These are phyloP conservation scores for Mesoligia furuncula DNA, from an alignment of 2,888 invertebrate species.

Conservation along the genomic window DNA sequence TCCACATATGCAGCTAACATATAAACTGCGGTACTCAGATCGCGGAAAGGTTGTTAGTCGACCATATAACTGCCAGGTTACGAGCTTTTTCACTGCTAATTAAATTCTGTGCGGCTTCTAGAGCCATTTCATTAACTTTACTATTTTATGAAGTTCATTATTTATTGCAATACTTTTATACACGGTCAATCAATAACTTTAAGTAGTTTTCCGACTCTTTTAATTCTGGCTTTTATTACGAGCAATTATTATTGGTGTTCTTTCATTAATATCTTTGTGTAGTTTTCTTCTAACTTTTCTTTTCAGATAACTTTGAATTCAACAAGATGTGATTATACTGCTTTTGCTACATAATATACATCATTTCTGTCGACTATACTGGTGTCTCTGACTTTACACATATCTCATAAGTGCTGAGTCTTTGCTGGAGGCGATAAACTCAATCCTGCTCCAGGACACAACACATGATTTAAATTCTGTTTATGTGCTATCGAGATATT, in stretches of 20 bases:
- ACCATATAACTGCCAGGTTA: slow-evolving; percentile 57
- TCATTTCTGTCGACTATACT: not conserved
- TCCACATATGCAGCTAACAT: slow-evolving; percentile 31
- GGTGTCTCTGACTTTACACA: not conserved
- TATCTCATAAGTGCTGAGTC: not conserved
- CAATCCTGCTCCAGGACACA: slow-evolving; percentile 3
- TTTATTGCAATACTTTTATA: slow-evolving; percentile 38
- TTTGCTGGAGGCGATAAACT: slow-evolving; percentile 8
- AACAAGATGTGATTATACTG: not conserved
- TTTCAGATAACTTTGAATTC: not conserved
- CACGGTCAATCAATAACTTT: slow-evolving; percentile 18
- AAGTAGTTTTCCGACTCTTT: not conserved
- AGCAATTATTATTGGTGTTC: not conserved
- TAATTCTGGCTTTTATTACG: slow-evolving; percentile 3
- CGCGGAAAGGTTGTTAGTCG: slow-evolving; percentile 44
- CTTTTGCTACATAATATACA: not conserved
- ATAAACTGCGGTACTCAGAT: slow-evolving; percentile 29
- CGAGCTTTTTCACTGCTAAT: slow-evolving; percentile 61
- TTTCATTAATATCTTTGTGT: not conserved
- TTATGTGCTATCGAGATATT: not conserved
- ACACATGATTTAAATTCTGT: slow-evolving; percentile 18
- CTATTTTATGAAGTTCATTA: slow-evolving; percentile 43
- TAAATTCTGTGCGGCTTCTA: slow-evolving; percentile 60
- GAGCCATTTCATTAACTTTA: slow-evolving; percentile 44
- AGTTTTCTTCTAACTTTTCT: not conserved